These are phyloP conservation scores for Andrena dorsata DNA, from an alignment of 2,888 invertebrate species.

Conservation along the genomic window DNA sequence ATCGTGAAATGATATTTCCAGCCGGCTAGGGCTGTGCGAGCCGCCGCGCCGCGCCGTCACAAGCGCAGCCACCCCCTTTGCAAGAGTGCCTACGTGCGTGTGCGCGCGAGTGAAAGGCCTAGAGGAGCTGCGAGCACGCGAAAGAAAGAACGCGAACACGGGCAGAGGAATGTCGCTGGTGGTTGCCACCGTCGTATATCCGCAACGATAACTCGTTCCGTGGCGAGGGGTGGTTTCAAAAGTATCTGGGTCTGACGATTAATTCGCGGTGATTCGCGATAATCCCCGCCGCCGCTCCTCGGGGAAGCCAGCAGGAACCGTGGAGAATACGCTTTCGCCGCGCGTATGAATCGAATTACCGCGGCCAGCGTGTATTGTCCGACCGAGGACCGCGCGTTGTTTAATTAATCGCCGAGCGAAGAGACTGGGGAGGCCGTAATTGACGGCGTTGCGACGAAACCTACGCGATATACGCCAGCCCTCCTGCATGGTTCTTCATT, in stretches of 20 bases:
- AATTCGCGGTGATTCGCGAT: constrained; percentile 59
- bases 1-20: constrained; percentile 74
- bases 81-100: constrained; percentile 31
- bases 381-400: not conserved
- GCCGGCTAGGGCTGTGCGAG: constrained; percentile 53
- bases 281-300: constrained; percentile 43
- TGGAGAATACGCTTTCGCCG: constrained; percentile 1
- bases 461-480: not conserved
- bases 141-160: not conserved
- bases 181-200: constrained; percentile 41
- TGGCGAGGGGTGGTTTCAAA: constrained; percentile 45
- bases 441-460: constrained; percentile 22
- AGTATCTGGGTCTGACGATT: constrained; percentile 59
- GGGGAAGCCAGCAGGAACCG: constrained; percentile 33
- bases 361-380: not conserved
- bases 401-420: constrained; percentile 33
- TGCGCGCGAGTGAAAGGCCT: constrained; percentile 60
- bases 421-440: constrained; percentile 6
- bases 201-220: constrained; percentile 63
- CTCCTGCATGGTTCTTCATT: constrained; percentile 24
- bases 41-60: constrained; percentile 1
- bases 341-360: not conserved
- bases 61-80: constrained; percentile 28
- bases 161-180: constrained; percentile 63
- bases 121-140: not conserved